Base-by-base conservation (phyloP, 35 echinoderm and acorn worm genomes). In the Strongylocentrotus purpuratus region DNA sequence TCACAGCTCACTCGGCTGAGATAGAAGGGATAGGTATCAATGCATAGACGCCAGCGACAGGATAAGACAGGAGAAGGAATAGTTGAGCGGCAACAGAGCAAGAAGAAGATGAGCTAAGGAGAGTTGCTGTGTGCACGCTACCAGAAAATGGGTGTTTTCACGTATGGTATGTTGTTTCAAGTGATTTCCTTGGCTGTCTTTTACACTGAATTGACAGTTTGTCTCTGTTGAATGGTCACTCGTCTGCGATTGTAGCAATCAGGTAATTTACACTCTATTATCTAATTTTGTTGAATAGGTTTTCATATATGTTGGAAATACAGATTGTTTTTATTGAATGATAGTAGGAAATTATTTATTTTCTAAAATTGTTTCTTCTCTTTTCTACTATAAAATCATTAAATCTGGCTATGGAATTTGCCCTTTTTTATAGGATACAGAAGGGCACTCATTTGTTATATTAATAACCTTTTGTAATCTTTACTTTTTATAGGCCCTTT, bases 141-240 rank as follows among this genome's bases (percentile, higher is more conserved):
- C 65, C 65, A 78, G 65, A 78, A 78, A 78, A 78, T 78, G 65
- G 65, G 65, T 78, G 65, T 78, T 78, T 78, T 78, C 65, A 78
- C 65, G 65, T 78, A 78, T 78, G 65, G 65, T 78, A 78, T 78
- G 65, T 78, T 78, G 65, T 78, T 78, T 18, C 65, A 78, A 78
- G 65, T 78, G 65, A 78, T 78, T 78, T 78, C 65, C 65, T 78
- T 78, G 2, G 28, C 65, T 78, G 50, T 55, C 50, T 55, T 55
- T 55, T 9, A 55, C 65, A 78, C 20, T 28, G 22, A 28, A 78
- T 78, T 78, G 65, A 22, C 65, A 4, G 65, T 78, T 55, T 78
- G 22, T 78, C 65, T 78, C 28, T 4, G 7, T 78, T 78, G 65
- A 78, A 78, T 78, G 65, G 22, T 28, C 65, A 78, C 22, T 78